Conservation (phyloP, 2,888 invertebrate species). For the Dicyrtoma fusca region DNA sequence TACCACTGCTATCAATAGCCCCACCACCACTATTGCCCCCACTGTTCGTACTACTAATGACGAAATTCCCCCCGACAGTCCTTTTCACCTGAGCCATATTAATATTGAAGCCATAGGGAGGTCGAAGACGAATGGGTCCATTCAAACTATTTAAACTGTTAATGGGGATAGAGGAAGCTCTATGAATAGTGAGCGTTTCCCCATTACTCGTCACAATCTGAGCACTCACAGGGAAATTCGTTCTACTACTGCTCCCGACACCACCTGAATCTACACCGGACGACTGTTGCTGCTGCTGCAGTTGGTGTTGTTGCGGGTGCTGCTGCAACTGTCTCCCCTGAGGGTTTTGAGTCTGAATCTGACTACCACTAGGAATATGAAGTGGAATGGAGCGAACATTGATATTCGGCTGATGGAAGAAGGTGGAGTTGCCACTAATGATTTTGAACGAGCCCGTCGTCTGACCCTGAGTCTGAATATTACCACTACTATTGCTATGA, state of each 20-base stretch:
- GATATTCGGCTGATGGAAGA: constrained; percentile 18
- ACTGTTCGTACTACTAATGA: constrained; percentile 27
- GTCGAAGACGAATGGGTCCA: constrained; percentile 46
- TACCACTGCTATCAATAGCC: not conserved
- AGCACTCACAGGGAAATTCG: constrained; percentile 47
- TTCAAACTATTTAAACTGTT: constrained; percentile 41
- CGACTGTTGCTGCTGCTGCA: not conserved
- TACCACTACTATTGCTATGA: not conserved
- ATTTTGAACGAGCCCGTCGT: constrained; percentile 21
- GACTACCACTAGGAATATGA: constrained; percentile 8
- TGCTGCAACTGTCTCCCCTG: not conserved
- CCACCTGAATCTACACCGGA: not conserved
- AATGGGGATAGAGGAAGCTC: constrained; percentile 45
- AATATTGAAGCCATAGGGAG: constrained; percentile 43
- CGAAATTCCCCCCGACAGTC: constrained; percentile 45
- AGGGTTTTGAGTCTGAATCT: constrained; percentile 8
- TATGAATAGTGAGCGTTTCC: constrained; percentile 56
- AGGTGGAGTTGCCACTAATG: constrained; percentile 19
- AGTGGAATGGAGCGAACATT: constrained; percentile 19
- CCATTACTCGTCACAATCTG: constrained; percentile 56
- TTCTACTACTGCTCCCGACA: constrained; percentile 11
- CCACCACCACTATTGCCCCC: not conserved
- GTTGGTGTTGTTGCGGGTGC: too few species aligned
- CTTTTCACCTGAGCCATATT: constrained; percentile 47
- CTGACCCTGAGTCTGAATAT: not conserved